A percentile compares a stretch with the other conserved stretches of the same genome.
phyloP scores from a whole-genome alignment of 2,113 vertebrate genomes.

The Tenebrosternarchus preto region DNA sequence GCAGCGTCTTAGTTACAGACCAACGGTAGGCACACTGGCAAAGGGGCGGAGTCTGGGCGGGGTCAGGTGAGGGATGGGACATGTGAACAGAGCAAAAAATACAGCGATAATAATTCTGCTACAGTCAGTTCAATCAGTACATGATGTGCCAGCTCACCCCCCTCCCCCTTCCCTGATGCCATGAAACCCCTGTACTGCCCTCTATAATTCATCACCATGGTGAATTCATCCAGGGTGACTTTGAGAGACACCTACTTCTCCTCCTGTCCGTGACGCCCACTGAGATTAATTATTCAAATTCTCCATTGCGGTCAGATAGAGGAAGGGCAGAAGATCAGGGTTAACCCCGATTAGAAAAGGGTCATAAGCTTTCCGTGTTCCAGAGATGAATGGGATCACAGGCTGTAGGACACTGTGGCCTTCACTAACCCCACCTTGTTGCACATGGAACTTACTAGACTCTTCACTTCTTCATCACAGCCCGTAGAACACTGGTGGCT shows the following conservation, averaged over 20 bases:
- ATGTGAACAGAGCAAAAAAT: slow-evolving; percentile 24
- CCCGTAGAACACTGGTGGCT: not conserved
- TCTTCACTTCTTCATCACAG: not conserved
- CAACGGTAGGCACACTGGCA: not conserved
- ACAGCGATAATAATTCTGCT: slow-evolving; percentile 61
- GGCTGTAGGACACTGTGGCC: not conserved
- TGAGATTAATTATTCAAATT: slow-evolving; percentile 67
- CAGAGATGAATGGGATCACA: slow-evolving; percentile 8
- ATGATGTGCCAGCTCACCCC: slow-evolving; percentile 7
- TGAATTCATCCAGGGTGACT: slow-evolving; percentile 63
- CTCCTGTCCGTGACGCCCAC: slow-evolving; percentile 57
- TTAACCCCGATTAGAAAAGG: slow-evolving; percentile 33
- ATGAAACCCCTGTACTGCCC: slow-evolving; percentile 48
- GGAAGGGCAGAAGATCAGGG: slow-evolving; percentile 49
- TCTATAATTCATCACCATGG: slow-evolving; percentile 68
- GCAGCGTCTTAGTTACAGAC: not conserved
- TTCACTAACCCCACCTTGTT: slow-evolving; percentile 24
- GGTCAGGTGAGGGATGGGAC: slow-evolving; percentile 51
- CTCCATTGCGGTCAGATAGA: slow-evolving; percentile 58
- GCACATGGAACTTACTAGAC: not conserved
- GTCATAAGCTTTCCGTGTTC: slow-evolving; percentile 23
- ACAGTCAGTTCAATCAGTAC: slow-evolving; percentile 7
- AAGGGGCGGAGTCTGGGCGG: slow-evolving; percentile 38
- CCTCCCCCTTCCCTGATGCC: no score
- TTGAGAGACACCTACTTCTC: slow-evolving; percentile 59